These are phyloP conservation scores for Blastobasis adustella DNA, from an alignment of 2,888 invertebrate species.

Conservation along the genomic window DNA sequence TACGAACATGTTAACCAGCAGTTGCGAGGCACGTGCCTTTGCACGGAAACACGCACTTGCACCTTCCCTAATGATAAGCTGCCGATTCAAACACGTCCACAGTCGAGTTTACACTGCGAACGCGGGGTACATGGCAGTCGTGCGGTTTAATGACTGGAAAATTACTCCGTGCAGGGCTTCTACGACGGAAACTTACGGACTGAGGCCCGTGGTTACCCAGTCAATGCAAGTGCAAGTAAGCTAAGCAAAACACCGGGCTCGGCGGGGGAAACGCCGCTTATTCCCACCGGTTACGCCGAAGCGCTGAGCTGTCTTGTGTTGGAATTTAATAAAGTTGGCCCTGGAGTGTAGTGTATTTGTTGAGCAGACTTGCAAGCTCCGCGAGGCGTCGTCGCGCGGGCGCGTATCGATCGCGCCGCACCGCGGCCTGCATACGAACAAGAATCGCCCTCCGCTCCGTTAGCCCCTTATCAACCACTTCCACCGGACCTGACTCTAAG, in stretches of 20 bases:
- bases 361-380: slow-evolving; percentile 46
- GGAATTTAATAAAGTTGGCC: slow-evolving; percentile 36
- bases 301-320: not conserved
- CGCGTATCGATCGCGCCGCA: slow-evolving; percentile 68
- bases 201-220: too few relatives aligned
- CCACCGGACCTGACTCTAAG: slow-evolving; percentile 49
- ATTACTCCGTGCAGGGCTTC: slow-evolving; percentile 25
- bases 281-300: too few relatives aligned
- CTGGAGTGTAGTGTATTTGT: slow-evolving; percentile 38
- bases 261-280: too few relatives aligned
- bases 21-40: slow-evolving; percentile 2
- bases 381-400: slow-evolving; percentile 55
- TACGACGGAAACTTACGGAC: slow-evolving; percentile 1
- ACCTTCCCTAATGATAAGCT: slow-evolving; percentile 4
- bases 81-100: not conserved
- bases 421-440: slow-evolving; percentile 70
- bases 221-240: not conserved
- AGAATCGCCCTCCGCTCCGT: slow-evolving; percentile 58
- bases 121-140: slow-evolving; percentile 2
- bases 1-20: not conserved
- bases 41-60: slow-evolving; percentile 1
- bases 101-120: not conserved
- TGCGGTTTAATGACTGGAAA: slow-evolving; percentile 30
- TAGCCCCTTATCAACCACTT: slow-evolving; percentile 56
- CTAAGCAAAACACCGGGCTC: slow-evolving; percentile 1